phyloP scores from a whole-genome alignment of 2,888 invertebrate species.

The Erynnis tages region DNA sequence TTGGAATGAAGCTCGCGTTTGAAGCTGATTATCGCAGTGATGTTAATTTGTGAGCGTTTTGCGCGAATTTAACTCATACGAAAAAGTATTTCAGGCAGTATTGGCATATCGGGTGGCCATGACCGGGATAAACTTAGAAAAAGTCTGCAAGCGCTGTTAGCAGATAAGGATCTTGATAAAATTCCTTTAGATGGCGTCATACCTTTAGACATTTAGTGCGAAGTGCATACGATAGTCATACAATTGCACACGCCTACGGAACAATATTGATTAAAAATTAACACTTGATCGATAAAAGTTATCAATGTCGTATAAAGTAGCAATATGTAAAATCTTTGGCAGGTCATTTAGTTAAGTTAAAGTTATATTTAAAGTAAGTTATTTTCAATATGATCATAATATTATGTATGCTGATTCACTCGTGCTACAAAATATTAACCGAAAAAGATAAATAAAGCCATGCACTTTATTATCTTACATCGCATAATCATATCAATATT shows the following conservation, averaged over 20 bases:
- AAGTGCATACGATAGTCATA: neutral
- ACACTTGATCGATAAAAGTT: neutral
- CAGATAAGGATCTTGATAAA: constrained; percentile 12
- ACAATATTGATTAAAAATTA: no score
- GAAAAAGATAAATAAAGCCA: neutral
- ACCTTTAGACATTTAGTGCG: constrained; percentile 1
- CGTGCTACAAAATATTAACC: neutral
- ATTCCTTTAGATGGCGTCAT: constrained; percentile 1
- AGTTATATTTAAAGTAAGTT: no score
- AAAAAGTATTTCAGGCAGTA: constrained; percentile 5
- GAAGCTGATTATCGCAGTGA: constrained; percentile 7
- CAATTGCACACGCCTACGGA: neutral
- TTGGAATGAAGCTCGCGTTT: no score
- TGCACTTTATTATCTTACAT: neutral
- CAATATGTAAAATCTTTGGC: no score
- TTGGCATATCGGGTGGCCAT: constrained; percentile 9
- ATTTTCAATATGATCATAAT: neutral
- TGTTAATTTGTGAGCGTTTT: neutral
- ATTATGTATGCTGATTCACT: neutral
- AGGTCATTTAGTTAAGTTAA: no score
- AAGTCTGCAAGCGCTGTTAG: neutral
- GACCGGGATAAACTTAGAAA: constrained; percentile 10
- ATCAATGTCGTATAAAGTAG: no score
- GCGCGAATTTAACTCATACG: neutral
- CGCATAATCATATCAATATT: neutral